phyloP scores from a whole-genome alignment of 2,797 vertebrate genomes.

The Sorex maritimensis region DNA sequence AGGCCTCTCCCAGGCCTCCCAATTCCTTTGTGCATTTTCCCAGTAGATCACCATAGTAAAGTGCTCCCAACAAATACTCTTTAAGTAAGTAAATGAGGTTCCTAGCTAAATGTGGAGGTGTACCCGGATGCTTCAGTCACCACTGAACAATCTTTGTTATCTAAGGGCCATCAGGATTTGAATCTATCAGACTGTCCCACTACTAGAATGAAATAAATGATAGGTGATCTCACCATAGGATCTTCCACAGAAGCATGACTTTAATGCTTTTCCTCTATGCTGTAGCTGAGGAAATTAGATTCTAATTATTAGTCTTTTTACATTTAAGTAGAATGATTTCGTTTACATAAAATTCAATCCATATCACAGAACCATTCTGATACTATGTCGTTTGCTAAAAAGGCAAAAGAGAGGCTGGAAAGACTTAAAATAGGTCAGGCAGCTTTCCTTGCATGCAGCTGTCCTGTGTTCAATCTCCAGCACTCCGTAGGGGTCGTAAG shows the following conservation, averaged over 20 bases:
- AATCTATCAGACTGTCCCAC: conserved; percentile 17
- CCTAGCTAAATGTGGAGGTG: neutral
- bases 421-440: too few relatives aligned
- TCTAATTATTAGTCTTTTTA: conserved; percentile 50
- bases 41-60: neutral
- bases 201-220: conserved; percentile 55
- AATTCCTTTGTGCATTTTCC: neutral
- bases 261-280: neutral
- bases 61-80: neutral
- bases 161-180: conserved; percentile 23
- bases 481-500: too few relatives aligned
- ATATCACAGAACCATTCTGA: conserved; percentile 20
- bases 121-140: conserved; percentile 30
- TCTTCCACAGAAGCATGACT: conserved; percentile 33
- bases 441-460: too few relatives aligned
- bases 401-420: too few relatives aligned
- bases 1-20: neutral
- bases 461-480: too few relatives aligned
- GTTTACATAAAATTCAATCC: conserved; percentile 1
- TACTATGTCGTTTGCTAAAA: neutral
- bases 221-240: neutral
- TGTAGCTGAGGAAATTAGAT: conserved; percentile 54
- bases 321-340: conserved; percentile 26
- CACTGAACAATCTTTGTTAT: neutral
- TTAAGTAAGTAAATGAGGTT: conserved; percentile 33